phyloP scores from a whole-genome alignment of 2,113 vertebrate genomes.

The Cyphomyrus plagiostoma region DNA sequence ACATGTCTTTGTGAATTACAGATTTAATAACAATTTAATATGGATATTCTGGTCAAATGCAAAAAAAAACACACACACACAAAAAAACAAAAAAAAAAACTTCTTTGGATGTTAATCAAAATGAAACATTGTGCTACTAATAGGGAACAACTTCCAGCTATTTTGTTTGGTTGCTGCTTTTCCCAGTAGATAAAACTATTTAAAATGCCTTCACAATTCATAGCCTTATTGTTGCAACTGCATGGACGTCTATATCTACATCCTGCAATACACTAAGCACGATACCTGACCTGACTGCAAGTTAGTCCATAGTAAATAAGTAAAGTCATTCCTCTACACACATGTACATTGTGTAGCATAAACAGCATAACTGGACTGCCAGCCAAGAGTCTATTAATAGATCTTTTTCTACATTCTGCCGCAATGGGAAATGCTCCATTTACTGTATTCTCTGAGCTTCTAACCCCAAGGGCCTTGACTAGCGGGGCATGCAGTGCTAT shows the following conservation, averaged over 20 bases:
- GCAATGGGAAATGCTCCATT: slow-evolving; percentile 1
- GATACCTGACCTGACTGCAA: neutral
- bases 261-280: neutral
- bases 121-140: neutral
- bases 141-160: neutral
- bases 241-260: neutral
- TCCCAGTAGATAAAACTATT: neutral
- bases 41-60: neutral
- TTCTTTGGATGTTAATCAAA: neutral
- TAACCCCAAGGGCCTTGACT: neutral
- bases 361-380: neutral
- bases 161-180: neutral
- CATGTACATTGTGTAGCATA: neutral
- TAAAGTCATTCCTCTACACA: neutral
- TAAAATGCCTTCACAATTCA: neutral
- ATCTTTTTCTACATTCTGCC: neutral
- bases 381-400: slow-evolving; percentile 15
- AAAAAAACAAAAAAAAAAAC: neutral
- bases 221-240: neutral
- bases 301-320: neutral
- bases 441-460: neutral
- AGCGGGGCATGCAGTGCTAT: slow-evolving; percentile 10
- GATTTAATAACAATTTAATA: neutral
- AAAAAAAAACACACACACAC: neutral
- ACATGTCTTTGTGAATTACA: neutral